Base-by-base conservation (phyloP, 2,888 invertebrate genomes). In the Morpho helenor region DNA sequence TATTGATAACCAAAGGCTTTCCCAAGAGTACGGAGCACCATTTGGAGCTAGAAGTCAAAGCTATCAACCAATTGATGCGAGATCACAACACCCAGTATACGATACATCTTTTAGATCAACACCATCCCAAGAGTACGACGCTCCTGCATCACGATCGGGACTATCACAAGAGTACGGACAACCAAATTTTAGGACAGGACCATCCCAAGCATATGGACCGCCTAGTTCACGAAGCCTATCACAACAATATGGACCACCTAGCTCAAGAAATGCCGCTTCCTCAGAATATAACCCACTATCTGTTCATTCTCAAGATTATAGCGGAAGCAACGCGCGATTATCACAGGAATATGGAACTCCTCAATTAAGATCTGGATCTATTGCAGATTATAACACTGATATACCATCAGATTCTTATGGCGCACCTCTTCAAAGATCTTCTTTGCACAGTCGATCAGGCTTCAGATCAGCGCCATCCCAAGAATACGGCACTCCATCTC, bases 401-500 rank as follows among this genome's bases (percentile, higher is more conserved):
- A 39, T 60, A 3, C 71, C 68, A 3, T 68, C 72, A 10, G 67
- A 72, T 52, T 67, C 70, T 23, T 73, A 74, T n/a, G 67, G 72
- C 23, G 62, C 69, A 3, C 73, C 71, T 9, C 61, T 70, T 1
- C 70, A 71, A 56, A 66, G 72, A 8, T 68, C 53, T 3, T 66
- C 68, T 43, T 74, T 67, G 0, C 79, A 77, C 43, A 77, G 76
- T 16, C 60, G 66, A 7, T 78, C 80, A 39, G 78, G 76, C 51
- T 69, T 74, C 51, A 71, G 75, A 7, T 76, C 76, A 6, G 49
- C 55, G 22, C 76, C 77, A 9, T 79, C 82, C 4, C 70, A 76
- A 57, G 74, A 77, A 57, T 83, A 80, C 49, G 76, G 79, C 7
- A 67, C 64, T 3, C 79, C 82, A 0, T 67, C 74, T 1, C 68